Conservation (phyloP, 37 sponge, comb jelly and placozoan genomes). For the Amphimedon queenslandica region DNA sequence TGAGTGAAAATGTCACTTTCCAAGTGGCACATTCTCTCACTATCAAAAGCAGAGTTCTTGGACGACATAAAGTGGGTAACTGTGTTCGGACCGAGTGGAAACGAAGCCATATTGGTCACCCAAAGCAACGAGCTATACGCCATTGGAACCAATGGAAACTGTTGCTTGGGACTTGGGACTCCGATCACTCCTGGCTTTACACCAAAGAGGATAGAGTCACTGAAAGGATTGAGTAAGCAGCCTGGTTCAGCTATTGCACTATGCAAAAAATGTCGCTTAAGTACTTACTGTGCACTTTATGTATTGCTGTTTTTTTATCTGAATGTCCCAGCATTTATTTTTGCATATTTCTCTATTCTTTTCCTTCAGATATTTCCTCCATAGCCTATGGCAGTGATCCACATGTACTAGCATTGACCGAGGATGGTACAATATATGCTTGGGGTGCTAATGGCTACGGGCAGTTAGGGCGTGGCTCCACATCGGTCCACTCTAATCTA, state of each 20-base stretch:
- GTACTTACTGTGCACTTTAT: too few relatives aligned
- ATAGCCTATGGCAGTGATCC: slow-evolving; percentile 82
- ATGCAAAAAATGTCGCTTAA: too few relatives aligned
- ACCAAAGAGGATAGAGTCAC: slow-evolving; percentile 51
- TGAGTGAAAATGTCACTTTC: neutral
- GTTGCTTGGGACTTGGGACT: slow-evolving; percentile 77
- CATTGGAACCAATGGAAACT: slow-evolving; percentile 68
- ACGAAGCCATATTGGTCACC: slow-evolving; percentile 78
- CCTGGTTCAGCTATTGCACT: too few relatives aligned
- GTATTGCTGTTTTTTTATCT: too few relatives aligned
- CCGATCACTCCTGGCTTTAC: slow-evolving; percentile 37
- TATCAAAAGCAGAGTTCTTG: slow-evolving; percentile 56
- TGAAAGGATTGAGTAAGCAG: slow-evolving; percentile 35
- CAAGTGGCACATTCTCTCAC: slow-evolving; percentile 76
- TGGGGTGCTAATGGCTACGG: slow-evolving; percentile 90
- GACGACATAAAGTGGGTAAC: slow-evolving; percentile 37
- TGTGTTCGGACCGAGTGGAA: slow-evolving; percentile 80
- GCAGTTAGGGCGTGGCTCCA: slow-evolving; percentile 67
- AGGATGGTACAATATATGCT: slow-evolving; percentile 66
- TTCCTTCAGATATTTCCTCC: slow-evolving; percentile 13
- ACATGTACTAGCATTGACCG: slow-evolving; percentile 72
- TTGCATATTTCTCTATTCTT: too few relatives aligned
- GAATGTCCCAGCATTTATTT: too few relatives aligned
- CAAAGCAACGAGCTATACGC: slow-evolving; percentile 69
- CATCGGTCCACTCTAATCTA: slow-evolving; percentile 16